Evolutionary conservation across 2,113 vertebrate genomes (phyloP), one percentile per base, ranked within the genome.

Genomic region (Xyrauchen texanus): DNA sequence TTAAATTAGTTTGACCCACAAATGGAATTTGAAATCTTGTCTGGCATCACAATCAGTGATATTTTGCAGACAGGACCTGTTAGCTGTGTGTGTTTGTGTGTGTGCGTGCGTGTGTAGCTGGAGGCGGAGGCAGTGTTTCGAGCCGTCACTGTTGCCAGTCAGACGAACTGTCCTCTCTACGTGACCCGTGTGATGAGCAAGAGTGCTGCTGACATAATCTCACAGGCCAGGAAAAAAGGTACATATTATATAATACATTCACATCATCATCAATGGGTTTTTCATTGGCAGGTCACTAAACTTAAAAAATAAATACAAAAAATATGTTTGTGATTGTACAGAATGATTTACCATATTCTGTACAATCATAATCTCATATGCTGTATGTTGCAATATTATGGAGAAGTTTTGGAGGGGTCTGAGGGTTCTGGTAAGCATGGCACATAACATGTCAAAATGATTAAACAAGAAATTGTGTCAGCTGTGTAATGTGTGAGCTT

Each of bases 181-280:
- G 90, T 99, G 85, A 98, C 97, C 34, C 95, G 97, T 82, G 96
- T 99, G 89, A 99, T 99, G 97, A 99, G 97, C 92, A 98, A 96
- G 91, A 99, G 96, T 0, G 97, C 97, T 0, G 97, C 96, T 44
- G 97, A 99, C 87, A 95, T 99, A 92, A 98, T 99, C 89, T 98
- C 97, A 0, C 96, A 97, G 93, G 97, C 97, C 86, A 93, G 96
- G 83, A 99, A 98, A 87, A 99, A 95, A 92, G 97, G 97, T 98
- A 83, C 65, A 42, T 8, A 16, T 0, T 3, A 53, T 2, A 4
- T 34, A 34, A 34, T 34, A 34, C 21, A 34, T 34, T 34, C 21
- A 57, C 53, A 57, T 4, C 9, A 10, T 11, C 52, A 53, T 11
- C 47, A 49, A 7, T 8, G 21, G 21, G 21, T 34, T 34, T 34